Evolutionary conservation across 2,797 vertebrate genomes (phyloP), one percentile per base, ranked within the genome.

Genomic region (Gymnoscopelus braueri): DNA sequence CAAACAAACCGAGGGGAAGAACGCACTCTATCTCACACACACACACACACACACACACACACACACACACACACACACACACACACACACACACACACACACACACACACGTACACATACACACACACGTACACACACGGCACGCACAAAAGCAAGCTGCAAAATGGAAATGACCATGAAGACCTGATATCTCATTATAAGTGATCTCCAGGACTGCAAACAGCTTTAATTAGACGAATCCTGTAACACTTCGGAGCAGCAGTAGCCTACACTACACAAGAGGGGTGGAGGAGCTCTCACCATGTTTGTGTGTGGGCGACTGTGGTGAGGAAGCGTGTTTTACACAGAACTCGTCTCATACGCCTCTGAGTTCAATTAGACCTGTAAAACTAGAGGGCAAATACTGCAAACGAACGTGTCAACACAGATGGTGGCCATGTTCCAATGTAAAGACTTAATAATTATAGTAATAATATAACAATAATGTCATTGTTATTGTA

Each of bases 181-280:
- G 79, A 91, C 84, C 87, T 81, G 86, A 85, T 91, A 84, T 82
- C 89, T 94, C 91, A 92, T 93, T 93, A 93, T 91, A 94, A 91
- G 89, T 86, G 85, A 93, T 90, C 80, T 88, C 74, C 73, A 63
- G 86, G 82, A 78, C 84, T 86, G 78, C 84, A 91, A 90, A 91
- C 82, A 72, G 83, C 81, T 88, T 88, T 86, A 92, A 93, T 94
- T 93, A 93, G 84, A 88, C 80, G 81, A 83, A 89, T 81, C 80
- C 87, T 72, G 84, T 91, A 86, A 88, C 88, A 87, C 87, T 86
- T 91, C 84, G 84, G 78, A 79, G 82, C 84, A 39, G 71, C 32
- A 5, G 32, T 29, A 19, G 19, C 19, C 19, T 32, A 5, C 29
- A 32, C 29, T 76, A 57, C 79, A 80, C 83, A 47, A 80, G 52